Evolutionary conservation across 1,140 invertebrate genomes (phyloP).

Genomic region (Lepidurus arcticus): DNA sequence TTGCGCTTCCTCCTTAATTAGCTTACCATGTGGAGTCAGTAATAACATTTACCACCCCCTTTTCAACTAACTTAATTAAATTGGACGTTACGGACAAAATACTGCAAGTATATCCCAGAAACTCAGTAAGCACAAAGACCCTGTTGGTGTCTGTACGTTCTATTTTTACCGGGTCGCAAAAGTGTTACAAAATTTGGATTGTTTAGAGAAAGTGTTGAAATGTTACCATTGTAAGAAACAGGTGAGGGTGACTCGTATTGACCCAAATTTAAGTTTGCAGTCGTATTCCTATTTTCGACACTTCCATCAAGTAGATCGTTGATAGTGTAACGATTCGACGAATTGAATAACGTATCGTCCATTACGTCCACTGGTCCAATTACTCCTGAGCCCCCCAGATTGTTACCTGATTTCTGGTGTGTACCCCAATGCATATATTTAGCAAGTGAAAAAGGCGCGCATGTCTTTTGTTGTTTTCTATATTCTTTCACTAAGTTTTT

Average conservation of each 20-base stretch:
- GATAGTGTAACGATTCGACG: neutral
- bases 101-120: neutral
- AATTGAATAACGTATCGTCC: conserved; percentile 1
- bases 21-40: conserved; percentile 14
- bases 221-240: neutral
- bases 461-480: conserved; percentile 4
- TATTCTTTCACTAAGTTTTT: neutral
- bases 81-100: conserved; percentile 19
- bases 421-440: conserved; percentile 6
- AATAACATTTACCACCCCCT: conserved; percentile 15
- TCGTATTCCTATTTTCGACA: neutral
- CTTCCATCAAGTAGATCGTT: neutral
- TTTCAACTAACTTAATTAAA: conserved; percentile 15
- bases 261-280: neutral
- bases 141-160: neutral
- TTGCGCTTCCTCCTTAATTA: conserved; percentile 16
- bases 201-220: neutral
- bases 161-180: neutral
- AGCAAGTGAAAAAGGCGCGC: conserved; percentile 13
- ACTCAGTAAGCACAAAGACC: neutral
- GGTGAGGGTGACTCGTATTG: neutral
- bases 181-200: neutral
- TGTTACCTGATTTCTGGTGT: conserved; percentile 7
- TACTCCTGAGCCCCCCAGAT: conserved; percentile 3
- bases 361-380: conserved; percentile 9